Conservation (phyloP, 1,140 invertebrate species). For the Drosophila biarmipes region DNA sequence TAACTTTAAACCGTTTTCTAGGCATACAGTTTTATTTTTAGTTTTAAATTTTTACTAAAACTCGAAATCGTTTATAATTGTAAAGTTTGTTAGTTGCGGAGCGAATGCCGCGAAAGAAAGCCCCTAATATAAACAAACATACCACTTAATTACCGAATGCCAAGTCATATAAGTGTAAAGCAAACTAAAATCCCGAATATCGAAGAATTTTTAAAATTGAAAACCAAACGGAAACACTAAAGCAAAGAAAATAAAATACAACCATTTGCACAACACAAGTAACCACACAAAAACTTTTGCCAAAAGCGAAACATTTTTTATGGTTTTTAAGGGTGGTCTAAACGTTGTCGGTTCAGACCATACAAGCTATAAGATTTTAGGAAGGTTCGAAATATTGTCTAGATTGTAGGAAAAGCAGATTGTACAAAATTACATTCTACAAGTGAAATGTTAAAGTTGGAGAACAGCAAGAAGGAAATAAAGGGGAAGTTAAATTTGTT, state of each 20-base stretch:
- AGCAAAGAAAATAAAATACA: constrained; percentile 36
- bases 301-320: constrained; percentile 40
- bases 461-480: constrained; percentile 17
- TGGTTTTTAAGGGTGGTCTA: constrained; percentile 41
- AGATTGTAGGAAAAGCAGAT: constrained; percentile 6
- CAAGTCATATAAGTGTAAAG: constrained; percentile 62
- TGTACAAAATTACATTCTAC: constrained; percentile 52
- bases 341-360: constrained; percentile 10
- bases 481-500: constrained; percentile 17
- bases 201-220: constrained; percentile 50
- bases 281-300: constrained; percentile 15
- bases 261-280: constrained; percentile 39
- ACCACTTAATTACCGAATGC: constrained; percentile 47
- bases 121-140: constrained; percentile 25
- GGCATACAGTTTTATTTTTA: constrained; percentile 45
- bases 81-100: constrained; percentile 35
- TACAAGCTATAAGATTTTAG: constrained; percentile 9
- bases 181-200: constrained; percentile 57
- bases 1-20: constrained; percentile 36
- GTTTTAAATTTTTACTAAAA: constrained; percentile 45
- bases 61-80: constrained; percentile 51
- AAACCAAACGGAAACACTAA: constrained; percentile 34
- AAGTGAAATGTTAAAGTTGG: constrained; percentile 40
- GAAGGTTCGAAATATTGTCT: constrained; percentile 2
- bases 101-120: not conserved